Evolutionary conservation across 2,797 vertebrate species (phyloP).

Genomic region (Orestias chungarensis): DNA sequence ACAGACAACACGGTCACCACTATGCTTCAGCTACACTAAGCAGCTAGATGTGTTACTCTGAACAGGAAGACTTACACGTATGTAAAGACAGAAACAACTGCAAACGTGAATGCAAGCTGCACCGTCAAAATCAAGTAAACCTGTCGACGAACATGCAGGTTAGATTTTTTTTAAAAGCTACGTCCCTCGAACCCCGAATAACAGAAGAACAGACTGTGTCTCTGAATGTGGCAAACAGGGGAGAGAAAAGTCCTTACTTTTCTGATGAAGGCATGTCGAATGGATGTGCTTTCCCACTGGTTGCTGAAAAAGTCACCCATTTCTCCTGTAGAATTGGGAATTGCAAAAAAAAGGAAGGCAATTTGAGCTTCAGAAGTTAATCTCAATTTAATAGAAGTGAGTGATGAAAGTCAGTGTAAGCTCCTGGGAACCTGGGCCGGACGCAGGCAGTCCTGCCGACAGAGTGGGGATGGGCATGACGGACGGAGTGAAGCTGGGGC

Average conservation of each 20-base stretch:
- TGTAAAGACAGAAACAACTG: conserved; percentile 87
- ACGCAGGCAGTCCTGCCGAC: conserved; percentile 57
- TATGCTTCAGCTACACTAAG: neutral
- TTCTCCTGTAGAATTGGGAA: conserved; percentile 65
- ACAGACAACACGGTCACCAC: conserved; percentile 34
- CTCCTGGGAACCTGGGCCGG: conserved; percentile 61
- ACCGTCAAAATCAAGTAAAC: conserved; percentile 90
- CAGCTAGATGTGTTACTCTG: conserved; percentile 6
- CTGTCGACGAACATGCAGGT: conserved; percentile 69
- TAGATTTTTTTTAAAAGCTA: neutral
- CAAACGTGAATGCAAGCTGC: conserved; percentile 87
- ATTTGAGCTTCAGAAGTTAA: conserved; percentile 3
- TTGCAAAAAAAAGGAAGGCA: conserved; percentile 3
- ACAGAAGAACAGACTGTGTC: neutral
- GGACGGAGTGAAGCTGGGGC: conserved; percentile 58
- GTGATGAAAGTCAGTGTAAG: conserved; percentile 11
- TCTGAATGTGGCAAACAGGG: neutral
- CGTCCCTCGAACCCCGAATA: neutral
- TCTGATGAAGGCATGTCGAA: conserved; percentile 90
- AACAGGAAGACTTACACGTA: conserved; percentile 86
- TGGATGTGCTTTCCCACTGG: conserved; percentile 84
- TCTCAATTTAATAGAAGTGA: conserved; percentile 13
- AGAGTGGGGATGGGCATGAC: conserved; percentile 67
- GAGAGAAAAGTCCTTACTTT: conserved; percentile 75
- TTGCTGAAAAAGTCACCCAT: conserved; percentile 66